Percentiles rank a stretch among this genome's conserved stretches.
These are phyloP conservation scores for Rhopalosiphum padi DNA, from an alignment of 1,140 invertebrate genomes.

Conservation along the genomic window DNA sequence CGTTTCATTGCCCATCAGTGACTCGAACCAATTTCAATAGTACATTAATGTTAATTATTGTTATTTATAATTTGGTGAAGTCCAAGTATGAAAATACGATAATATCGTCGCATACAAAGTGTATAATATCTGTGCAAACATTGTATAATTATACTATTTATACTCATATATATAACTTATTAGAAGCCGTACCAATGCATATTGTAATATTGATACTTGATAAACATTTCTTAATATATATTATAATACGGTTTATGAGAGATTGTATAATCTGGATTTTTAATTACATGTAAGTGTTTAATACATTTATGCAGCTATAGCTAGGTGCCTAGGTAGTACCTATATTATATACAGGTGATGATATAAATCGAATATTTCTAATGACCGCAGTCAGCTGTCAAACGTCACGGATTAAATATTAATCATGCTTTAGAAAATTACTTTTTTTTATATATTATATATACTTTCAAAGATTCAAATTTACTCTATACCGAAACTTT, in stretches of 20 bases:
- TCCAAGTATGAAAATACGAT: not conserved
- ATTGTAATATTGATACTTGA: not conserved
- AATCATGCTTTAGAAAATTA: not conserved
- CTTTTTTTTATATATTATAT: not conserved
- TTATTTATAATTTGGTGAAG: not conserved
- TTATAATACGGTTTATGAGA: not conserved
- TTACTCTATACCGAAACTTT: not conserved
- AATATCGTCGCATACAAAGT: not conserved
- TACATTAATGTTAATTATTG: not conserved
- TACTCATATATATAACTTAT: not conserved
- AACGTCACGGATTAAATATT: no score
- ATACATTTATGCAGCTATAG: not conserved
- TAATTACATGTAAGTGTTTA: not conserved
- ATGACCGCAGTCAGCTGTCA: no score
- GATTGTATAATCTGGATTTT: not conserved
- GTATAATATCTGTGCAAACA: not conserved
- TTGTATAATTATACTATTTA: not conserved
- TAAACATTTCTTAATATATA: not conserved
- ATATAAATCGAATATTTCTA: not conserved
- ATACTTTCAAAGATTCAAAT: not conserved
- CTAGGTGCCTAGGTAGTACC: no score
- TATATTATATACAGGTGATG: not conserved
- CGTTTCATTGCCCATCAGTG: not conserved
- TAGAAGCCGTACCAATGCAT: not conserved
- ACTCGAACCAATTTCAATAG: not conserved